phyloP scores from a whole-genome alignment of 2,797 vertebrate species.

The Phoebastria nigripes region DNA sequence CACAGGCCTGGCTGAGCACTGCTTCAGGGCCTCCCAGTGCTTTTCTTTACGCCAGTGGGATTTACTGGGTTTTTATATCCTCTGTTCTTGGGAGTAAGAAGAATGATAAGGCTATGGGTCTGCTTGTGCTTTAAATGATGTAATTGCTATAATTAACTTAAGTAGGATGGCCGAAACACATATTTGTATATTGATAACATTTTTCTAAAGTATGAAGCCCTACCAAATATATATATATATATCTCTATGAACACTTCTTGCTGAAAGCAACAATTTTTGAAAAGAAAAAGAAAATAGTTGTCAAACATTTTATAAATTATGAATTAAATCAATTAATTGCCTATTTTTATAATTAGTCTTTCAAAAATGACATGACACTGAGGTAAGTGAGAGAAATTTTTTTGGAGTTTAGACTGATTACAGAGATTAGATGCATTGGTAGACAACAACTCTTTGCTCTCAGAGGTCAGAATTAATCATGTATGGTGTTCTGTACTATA shows the following conservation, averaged over 20 bases:
- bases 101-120: neutral
- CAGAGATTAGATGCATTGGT: neutral
- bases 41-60: neutral
- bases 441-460: neutral
- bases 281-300: neutral
- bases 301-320: neutral
- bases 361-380: neutral
- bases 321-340: neutral
- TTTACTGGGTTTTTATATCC: neutral
- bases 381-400: neutral
- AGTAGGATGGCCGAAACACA: neutral
- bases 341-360: neutral
- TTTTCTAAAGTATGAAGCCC: neutral
- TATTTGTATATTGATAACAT: neutral
- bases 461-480: neutral
- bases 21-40: neutral
- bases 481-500: neutral
- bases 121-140: neutral
- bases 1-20: neutral
- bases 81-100: neutral
- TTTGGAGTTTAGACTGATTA: neutral
- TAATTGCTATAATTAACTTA: neutral
- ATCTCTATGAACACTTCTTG: neutral
- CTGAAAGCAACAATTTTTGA: neutral
- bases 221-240: neutral